Percentiles rank a stretch among this genome's conserved stretches.
phyloP scores from a whole-genome alignment of 2,888 invertebrate genomes.

The Drosophila setosimentum region DNA sequence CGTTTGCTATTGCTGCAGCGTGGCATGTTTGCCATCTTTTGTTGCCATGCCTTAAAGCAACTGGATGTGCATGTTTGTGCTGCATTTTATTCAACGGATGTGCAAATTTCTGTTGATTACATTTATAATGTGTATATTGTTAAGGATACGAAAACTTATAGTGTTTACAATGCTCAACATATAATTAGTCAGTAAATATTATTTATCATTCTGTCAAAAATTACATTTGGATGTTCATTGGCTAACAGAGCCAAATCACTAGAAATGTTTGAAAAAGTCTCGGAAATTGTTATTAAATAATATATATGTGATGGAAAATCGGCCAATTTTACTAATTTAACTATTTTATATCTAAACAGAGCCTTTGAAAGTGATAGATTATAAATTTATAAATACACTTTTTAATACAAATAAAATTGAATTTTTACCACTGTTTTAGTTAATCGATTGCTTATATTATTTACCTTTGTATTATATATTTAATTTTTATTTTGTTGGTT shows the following conservation, averaged over 20 bases:
- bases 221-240: background rate
- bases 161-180: background rate
- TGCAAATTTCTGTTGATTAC: constrained; percentile 39
- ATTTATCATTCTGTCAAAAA: background rate
- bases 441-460: background rate
- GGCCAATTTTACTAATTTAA: too few relatives aligned
- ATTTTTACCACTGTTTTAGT: background rate
- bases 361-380: too few relatives aligned
- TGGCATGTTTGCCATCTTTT: constrained; percentile 37
- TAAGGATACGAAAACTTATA: background rate
- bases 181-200: background rate
- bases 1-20: constrained; percentile 24
- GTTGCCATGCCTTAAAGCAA: constrained; percentile 54
- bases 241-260: background rate
- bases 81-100: constrained; percentile 51
- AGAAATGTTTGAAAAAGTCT: too few relatives aligned
- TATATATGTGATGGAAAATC: background rate
- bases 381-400: background rate
- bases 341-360: background rate
- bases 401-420: background rate
- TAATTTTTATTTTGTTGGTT: background rate
- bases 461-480: background rate
- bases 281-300: background rate
- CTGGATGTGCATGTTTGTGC: constrained; percentile 67
- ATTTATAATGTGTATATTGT: constrained; percentile 11